A percentile compares a stretch with the other conserved stretches of the same genome.
Evolutionary conservation across 2,888 invertebrate genomes (phyloP).

Genomic region (Oxycera nigricornis): DNA sequence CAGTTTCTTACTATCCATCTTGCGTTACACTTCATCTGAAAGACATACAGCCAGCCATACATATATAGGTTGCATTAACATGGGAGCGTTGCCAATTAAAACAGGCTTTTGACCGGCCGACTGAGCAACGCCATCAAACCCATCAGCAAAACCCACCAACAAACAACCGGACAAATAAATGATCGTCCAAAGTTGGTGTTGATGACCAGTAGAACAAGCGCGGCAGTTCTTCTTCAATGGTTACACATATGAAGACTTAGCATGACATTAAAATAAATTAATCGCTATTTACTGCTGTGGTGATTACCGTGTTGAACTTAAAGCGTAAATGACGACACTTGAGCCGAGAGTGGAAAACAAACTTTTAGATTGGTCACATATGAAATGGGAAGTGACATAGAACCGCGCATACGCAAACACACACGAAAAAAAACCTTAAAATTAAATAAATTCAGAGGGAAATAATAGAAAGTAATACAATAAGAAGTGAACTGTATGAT

Average conservation of each 20-base stretch:
- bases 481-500: neutral
- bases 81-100: neutral
- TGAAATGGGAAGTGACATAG: slow-evolving; percentile 10
- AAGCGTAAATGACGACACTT: neutral
- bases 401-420: no score
- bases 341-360: neutral
- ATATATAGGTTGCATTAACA: neutral
- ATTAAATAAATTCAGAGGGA: neutral
- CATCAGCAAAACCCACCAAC: no score
- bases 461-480: neutral
- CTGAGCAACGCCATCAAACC: neutral
- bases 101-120: neutral
- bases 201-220: neutral
- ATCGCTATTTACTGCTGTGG: slow-evolving; percentile 15
- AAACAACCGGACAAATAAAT: neutral
- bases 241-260: no score
- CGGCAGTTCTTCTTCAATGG: neutral
- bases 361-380: neutral
- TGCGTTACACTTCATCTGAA: no score
- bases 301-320: neutral
- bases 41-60: no score
- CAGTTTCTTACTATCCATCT: no score
- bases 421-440: no score
- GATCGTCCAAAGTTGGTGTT: neutral
- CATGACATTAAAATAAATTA: slow-evolving; percentile 19